phyloP scores from a whole-genome alignment of 1,140 invertebrate species.

The Paralvinella palmiformis region DNA sequence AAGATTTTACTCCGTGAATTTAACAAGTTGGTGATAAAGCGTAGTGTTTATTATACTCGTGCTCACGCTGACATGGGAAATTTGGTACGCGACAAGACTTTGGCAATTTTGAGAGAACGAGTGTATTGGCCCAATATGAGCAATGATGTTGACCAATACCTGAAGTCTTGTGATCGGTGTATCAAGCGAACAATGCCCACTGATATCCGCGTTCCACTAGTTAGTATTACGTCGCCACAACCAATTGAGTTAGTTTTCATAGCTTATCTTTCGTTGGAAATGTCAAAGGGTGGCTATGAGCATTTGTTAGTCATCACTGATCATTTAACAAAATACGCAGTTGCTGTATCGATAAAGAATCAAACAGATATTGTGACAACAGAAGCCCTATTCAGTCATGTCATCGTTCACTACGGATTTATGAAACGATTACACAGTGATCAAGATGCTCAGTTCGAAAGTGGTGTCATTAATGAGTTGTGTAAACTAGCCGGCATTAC shows the following conservation, averaged over 20 bases:
- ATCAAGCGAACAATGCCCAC: slow-evolving; percentile 5
- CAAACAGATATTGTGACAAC: slow-evolving; percentile 19
- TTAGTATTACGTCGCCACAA: background rate
- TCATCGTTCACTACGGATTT: slow-evolving; percentile 13
- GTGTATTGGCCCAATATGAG: slow-evolving; percentile 21
- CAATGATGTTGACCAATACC: too few relatives aligned
- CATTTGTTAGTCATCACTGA: slow-evolving; percentile 18
- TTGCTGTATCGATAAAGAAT: slow-evolving; percentile 17
- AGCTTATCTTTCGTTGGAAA: slow-evolving; percentile 1
- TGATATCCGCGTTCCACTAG: background rate
- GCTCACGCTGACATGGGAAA: slow-evolving; percentile 20
- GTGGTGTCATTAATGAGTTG: slow-evolving; percentile 13
- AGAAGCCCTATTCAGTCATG: slow-evolving; percentile 5
- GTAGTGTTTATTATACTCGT: background rate
- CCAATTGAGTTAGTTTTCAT: slow-evolving; percentile 13
- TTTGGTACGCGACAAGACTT: slow-evolving; percentile 12
- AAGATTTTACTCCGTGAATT: too few relatives aligned
- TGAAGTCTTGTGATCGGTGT: slow-evolving; percentile 13
- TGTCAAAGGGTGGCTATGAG: background rate
- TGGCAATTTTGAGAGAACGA: slow-evolving; percentile 4
- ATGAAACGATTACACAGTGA: slow-evolving; percentile 14
- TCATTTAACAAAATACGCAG: slow-evolving; percentile 18
- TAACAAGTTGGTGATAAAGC: background rate
- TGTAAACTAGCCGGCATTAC: background rate
- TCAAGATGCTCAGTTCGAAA: slow-evolving; percentile 20